phyloP scores from a whole-genome alignment of 1,140 invertebrate species.

The Hylyphantes graminicola region DNA sequence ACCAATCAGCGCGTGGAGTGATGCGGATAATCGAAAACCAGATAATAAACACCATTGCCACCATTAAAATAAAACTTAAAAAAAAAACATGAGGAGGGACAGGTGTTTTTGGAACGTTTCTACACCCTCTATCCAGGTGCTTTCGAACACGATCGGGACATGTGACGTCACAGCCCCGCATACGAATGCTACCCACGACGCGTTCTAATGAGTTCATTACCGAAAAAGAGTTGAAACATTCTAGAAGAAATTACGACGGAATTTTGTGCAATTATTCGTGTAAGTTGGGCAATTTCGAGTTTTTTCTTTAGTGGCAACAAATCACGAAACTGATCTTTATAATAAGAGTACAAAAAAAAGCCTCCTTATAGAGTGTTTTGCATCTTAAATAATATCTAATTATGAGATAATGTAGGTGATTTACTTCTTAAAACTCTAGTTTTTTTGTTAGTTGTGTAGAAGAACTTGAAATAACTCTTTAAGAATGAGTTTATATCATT shows the following conservation, averaged over 20 bases:
- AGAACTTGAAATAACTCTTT: too few relatives aligned
- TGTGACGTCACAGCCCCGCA: not conserved
- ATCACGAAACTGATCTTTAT: too few relatives aligned
- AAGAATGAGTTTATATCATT: too few relatives aligned
- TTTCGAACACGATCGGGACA: constrained; percentile 35
- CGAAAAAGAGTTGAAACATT: not conserved
- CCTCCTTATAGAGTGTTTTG: too few relatives aligned
- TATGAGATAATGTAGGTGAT: too few relatives aligned
- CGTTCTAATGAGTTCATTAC: constrained; percentile 27
- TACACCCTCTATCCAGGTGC: constrained; percentile 14
- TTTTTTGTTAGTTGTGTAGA: too few relatives aligned
- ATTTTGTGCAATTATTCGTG: not conserved
- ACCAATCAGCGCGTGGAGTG: not conserved
- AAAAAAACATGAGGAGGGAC: constrained; percentile 23
- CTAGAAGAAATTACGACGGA: not conserved
- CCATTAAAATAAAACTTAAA: too few relatives aligned
- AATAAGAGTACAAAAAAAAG: too few relatives aligned
- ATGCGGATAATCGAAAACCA: not conserved
- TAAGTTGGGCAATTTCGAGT: constrained; percentile 5
- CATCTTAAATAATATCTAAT: too few relatives aligned
- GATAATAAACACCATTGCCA: too few relatives aligned
- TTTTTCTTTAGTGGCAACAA: not conserved
- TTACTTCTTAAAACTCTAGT: too few relatives aligned
- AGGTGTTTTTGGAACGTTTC: constrained; percentile 25
- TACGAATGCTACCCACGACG: not conserved